phyloP scores from a whole-genome alignment of 2,797 vertebrate species.

The Alcedo quadribrachys region DNA sequence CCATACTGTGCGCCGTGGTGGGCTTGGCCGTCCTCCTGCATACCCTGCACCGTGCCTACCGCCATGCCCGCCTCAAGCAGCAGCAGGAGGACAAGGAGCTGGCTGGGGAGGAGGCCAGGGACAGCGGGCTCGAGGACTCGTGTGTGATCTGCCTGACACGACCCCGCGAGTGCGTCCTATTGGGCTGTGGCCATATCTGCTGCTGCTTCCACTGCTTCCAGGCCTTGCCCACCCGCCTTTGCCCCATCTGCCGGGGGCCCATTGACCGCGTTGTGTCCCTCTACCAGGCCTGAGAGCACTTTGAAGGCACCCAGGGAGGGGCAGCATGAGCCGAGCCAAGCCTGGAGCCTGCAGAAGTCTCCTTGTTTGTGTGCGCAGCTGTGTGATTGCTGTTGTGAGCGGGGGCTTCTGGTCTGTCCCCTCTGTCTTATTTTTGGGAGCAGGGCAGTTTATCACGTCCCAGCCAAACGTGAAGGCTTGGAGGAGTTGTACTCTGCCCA shows the following conservation, averaged over 20 bases:
- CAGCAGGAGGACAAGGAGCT: conserved; percentile 74
- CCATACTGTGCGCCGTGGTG: conserved; percentile 64
- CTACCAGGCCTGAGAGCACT: conserved; percentile 72
- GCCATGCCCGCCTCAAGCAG: conserved; percentile 36
- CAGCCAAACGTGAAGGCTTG: fast-evolving
- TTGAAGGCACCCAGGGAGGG: not conserved
- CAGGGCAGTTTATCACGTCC: too few species aligned
- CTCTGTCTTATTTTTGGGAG: not conserved
- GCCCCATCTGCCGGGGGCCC: conserved; percentile 86
- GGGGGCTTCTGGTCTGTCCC: not conserved
- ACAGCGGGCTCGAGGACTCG: conserved; percentile 43
- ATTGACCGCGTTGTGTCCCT: conserved; percentile 86
- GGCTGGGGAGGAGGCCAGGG: not conserved
- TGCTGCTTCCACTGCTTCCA: conserved; percentile 87
- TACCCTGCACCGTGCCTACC: conserved; percentile 76
- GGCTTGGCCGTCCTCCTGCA: conserved; percentile 76
- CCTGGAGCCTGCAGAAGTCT: not conserved
- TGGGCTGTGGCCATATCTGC: conserved; percentile 89
- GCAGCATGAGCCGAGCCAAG: fast-evolving
- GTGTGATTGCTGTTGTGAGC: not conserved
- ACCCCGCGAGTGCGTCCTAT: conserved; percentile 83
- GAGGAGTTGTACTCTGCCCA: not conserved
- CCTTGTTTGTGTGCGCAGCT: not conserved
- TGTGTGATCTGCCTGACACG: conserved; percentile 85
- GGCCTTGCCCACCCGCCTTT: conserved; percentile 77